Evolutionary conservation across 1,140 invertebrate genomes (phyloP).

Genomic region (Oppia nitens): DNA sequence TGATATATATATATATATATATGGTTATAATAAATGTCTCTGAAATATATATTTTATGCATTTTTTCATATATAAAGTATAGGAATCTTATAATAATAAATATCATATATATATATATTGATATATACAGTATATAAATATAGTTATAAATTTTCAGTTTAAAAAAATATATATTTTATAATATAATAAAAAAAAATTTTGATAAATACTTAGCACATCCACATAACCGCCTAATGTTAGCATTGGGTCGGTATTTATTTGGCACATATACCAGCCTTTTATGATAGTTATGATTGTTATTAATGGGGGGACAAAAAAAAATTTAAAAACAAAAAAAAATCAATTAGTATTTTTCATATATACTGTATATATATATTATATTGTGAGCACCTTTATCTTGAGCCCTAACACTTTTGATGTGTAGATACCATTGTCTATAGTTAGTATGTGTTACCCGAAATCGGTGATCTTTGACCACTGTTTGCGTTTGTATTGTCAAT

Average conservation of each 20-base stretch:
- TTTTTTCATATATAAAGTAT: no score
- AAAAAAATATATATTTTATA: no score
- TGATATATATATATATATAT: no score
- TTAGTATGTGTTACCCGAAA: conserved; percentile 57
- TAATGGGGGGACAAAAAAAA: no score
- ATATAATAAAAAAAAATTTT: no score
- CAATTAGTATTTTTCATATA: background rate
- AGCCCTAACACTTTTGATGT: conserved; percentile 74
- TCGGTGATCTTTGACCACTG: conserved; percentile 67
- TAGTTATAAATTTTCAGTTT: no score
- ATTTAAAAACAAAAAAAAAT: no score
- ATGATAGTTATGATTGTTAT: background rate
- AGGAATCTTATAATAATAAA: no score
- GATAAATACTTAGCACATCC: conserved; percentile 86
- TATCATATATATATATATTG: no score
- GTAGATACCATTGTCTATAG: conserved; percentile 41
- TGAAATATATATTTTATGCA: no score
- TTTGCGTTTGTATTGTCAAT: conserved; percentile 57
- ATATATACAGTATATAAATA: no score
- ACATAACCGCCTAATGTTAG: conserved; percentile 69
- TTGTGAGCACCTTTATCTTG: conserved; percentile 54
- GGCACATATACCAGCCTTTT: conserved; percentile 68
- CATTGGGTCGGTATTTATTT: conserved; percentile 91
- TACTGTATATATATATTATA: background rate
- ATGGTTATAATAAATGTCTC: no score